Conservation (phyloP, 2,888 invertebrate genomes). For the Mesorhabditis sp. region DNA sequence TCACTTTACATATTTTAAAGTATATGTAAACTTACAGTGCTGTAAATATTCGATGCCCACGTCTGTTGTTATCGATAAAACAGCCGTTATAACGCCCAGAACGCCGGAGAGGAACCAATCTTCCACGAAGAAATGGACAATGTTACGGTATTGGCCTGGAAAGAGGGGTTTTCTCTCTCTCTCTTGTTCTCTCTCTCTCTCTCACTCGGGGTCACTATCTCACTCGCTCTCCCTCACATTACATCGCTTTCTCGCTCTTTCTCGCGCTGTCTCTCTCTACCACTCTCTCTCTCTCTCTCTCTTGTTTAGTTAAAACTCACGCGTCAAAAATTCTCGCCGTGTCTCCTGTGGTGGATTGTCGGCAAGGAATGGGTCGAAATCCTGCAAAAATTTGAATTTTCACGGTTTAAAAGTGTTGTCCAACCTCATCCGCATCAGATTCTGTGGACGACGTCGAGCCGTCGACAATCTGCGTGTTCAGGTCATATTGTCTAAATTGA, state of each 20-base stretch:
- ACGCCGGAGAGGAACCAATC: conserved; percentile 62
- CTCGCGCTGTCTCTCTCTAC: too few relatives aligned
- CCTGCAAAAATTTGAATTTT: neutral
- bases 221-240: too few relatives aligned
- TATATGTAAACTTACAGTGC: conserved; percentile 42
- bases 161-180: neutral
- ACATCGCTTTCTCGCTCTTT: too few relatives aligned
- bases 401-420: neutral
- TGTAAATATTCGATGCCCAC: conserved; percentile 53
- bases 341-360: neutral
- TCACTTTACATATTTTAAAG: neutral
- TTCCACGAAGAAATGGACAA: conserved; percentile 58
- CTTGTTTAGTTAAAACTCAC: neutral
- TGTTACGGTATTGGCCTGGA: conserved; percentile 47
- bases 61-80: conserved; percentile 54
- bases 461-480: neutral
- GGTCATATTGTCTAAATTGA: neutral
- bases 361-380: neutral
- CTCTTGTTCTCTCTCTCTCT: too few relatives aligned
- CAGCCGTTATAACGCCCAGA: conserved; percentile 61
- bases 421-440: neutral
- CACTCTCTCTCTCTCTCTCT: neutral
- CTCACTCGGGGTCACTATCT: too few relatives aligned
- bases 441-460: neutral
- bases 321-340: neutral